Base-by-base conservation (phyloP, 1,140 invertebrate genomes). In the Melanaphis sacchari region DNA sequence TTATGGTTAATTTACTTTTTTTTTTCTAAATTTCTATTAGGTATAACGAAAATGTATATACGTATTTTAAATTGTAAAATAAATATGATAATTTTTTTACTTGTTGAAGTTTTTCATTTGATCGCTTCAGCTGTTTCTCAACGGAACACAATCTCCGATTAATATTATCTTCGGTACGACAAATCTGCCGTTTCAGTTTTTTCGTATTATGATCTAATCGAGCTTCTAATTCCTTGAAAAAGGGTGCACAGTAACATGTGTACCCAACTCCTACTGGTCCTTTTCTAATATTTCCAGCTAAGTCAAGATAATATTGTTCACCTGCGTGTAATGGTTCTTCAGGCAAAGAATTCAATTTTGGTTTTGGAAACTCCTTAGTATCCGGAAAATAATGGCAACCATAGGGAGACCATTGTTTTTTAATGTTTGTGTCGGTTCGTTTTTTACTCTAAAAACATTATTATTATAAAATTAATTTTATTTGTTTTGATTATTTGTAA, bases 201-300 rank as follows among this genome's bases (percentile, higher is more conserved):
- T 98, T 97, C 93, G 98, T 98, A 94, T 98, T 98, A 94, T 97
- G 96, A 94, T 98, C 98, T 26, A 99, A 95, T 94, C 97, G 97
- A 88, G 98, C 97, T 95, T 99, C 98, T 95, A 99, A 97, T 94
- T 98, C 97, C 94, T 97, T 96, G 94, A 99, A 97, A 94, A 98
- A 97, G 38, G 96, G 96, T 24, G 96, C 96, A 95, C 97, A 98
- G 94, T 97, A 97, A 95, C 97, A 98, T 3, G 97, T 97, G 94
- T 98, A 97, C 0, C 98, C 97, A 21, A 98, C 97, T 3, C 98
- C 98, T 22, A 99, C 97, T 0, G 98, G 98, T 11, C 98, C 98
- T 95, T 99, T 99, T 94, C 98, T 97, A 92, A 99, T 99, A 95
- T 99, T 99, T 7, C 99, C 98, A n/a, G 98, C 98, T 92, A 99